A percentile compares a stretch with the other conserved stretches of the same genome.
phyloP scores from a whole-genome alignment of 2,113 vertebrate genomes.

The Hyperopisus bebe region DNA sequence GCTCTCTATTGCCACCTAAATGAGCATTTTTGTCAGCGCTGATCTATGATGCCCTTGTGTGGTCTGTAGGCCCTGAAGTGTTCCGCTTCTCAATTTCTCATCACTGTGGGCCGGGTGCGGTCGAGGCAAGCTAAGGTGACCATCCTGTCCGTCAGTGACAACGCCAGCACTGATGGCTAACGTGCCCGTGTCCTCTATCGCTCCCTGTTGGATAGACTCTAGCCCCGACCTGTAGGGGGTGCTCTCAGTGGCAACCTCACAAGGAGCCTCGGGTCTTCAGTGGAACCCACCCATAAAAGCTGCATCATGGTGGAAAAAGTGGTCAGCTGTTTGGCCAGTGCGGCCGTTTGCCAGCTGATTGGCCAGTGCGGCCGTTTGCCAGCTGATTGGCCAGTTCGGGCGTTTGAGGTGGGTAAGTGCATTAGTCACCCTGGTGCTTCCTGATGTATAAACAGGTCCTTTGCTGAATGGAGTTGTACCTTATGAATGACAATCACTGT shows the following conservation, averaged over 20 bases:
- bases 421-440: conserved; percentile 16
- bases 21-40: background rate
- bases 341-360: no score
- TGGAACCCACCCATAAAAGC: conserved; percentile 46
- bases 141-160: background rate
- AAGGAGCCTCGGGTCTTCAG: conserved; percentile 48
- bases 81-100: background rate
- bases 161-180: background rate
- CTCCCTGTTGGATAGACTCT: background rate
- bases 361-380: conserved; percentile 15
- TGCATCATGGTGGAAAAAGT: conserved; percentile 54
- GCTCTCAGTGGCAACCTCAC: conserved; percentile 1
- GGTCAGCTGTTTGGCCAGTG: background rate
- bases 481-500: conserved; percentile 25
- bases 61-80: background rate
- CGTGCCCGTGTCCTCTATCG: background rate
- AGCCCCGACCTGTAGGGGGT: background rate
- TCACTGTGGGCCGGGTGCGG: background rate
- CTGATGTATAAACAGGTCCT: conserved; percentile 24
- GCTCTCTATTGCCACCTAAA: background rate
- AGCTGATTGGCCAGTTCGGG: conserved; percentile 50
- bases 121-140: background rate
- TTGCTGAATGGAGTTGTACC: background rate
- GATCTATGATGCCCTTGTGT: background rate
- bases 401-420: background rate